Evolutionary conservation across 2,113 vertebrate genomes (phyloP).

Genomic region (Ciconia boyciana): DNA sequence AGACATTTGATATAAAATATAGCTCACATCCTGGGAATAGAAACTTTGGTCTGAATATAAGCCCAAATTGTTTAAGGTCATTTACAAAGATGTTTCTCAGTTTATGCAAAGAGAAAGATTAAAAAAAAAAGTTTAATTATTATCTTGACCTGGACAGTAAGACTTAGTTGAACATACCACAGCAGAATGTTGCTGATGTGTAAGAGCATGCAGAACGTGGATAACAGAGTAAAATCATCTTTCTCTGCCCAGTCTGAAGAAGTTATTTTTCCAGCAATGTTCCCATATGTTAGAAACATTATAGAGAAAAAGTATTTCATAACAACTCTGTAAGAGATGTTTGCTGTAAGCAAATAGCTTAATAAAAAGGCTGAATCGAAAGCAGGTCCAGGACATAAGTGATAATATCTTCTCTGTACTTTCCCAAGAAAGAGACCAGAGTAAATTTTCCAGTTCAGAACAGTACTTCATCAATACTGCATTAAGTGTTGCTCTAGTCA

Average conservation of each 20-base stretch:
- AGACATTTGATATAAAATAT: background rate
- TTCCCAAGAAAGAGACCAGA: background rate
- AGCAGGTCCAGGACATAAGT: background rate
- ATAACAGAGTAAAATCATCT: background rate
- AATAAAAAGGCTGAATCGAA: background rate
- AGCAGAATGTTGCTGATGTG: background rate
- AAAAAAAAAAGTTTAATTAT: background rate
- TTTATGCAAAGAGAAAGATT: background rate
- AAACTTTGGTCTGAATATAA: background rate
- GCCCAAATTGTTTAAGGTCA: background rate
- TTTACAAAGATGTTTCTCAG: background rate
- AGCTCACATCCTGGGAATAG: background rate
- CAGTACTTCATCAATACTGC: background rate
- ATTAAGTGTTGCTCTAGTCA: background rate
- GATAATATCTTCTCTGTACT: constrained; percentile 5
- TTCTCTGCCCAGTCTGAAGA: background rate
- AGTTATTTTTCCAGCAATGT: background rate
- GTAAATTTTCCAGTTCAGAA: background rate
- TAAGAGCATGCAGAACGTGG: background rate
- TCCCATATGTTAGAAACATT: background rate
- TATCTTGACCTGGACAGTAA: background rate
- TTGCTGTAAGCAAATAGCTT: constrained; percentile 30
- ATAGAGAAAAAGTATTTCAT: background rate
- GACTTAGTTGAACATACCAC: background rate
- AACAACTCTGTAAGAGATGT: background rate